Base-by-base conservation (phyloP, 2,113 vertebrate species). In the Hiodon alosoides region DNA sequence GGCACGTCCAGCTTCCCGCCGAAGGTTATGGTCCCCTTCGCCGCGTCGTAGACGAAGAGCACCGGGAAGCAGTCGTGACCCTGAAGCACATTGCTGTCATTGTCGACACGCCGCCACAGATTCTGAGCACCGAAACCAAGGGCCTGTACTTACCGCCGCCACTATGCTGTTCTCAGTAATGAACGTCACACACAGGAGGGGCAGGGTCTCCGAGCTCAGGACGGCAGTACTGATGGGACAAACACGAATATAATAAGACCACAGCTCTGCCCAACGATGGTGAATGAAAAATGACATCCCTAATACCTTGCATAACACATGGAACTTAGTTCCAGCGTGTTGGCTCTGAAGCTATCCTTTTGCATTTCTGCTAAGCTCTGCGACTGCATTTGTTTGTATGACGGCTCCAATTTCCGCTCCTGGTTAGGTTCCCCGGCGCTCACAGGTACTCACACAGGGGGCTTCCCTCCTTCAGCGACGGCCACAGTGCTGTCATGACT, bases 51-150 rank as follows among this genome's bases (percentile, higher is more conserved):
- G 78, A 93, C 93, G 76, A 95, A 98, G 80, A 99, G 93, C 88
- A 95, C 87, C 0, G 97, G 97, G 89, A 89, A 99, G 83, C 97
- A 99, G 91, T 99, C 97, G 0, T 99, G 97, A 76, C 97, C 97
- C 97, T 98, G 86, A n/a, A 59, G 14, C 9, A 0, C 58, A 59
- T 6, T 9, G 8, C 58, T 59, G 9, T 9, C 14, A 6, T 9
- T 14, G 14, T 7, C 14, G 58, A 9, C 3, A 9, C 7, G 1
- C 14, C 58, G 9, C 9, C 9, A 59, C 58, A 11, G 31, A 31
- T 31, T 31, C 31, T 59, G 14, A 59, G 3, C 58, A 59, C 4
- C 9, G 58, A 59, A 59, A 59, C 9, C 7, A 52, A 4, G 76
- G 61, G 0, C 6, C 2, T 0, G 2, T 50, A 92, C 97, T 95